Conservation (phyloP, 2,113 vertebrate genomes). For the Dolichotis patagonum region DNA sequence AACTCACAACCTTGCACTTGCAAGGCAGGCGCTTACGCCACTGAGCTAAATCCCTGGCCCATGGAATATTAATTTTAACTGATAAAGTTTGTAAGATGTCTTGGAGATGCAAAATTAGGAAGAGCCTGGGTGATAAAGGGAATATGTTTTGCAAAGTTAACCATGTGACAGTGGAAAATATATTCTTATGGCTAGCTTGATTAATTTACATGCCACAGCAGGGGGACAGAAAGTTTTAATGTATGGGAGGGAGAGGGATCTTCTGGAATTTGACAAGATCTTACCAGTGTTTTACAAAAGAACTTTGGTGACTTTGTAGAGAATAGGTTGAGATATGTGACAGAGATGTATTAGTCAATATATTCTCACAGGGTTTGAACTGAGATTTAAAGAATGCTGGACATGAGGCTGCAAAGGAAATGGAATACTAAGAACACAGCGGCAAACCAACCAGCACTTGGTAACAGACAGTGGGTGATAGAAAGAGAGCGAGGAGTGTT, state of each 20-base stretch:
- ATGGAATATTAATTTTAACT: not conserved
- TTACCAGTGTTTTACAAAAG: not conserved
- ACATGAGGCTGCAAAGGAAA: not conserved
- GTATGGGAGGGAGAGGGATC: not conserved
- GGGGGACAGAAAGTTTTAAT: not conserved
- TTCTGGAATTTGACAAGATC: not conserved
- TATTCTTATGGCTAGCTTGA: not conserved
- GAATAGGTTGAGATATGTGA: not conserved
- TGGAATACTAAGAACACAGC: not conserved
- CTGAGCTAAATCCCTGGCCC: too few relatives aligned
- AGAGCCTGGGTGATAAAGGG: not conserved
- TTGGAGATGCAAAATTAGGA: not conserved
- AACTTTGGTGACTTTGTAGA: not conserved
- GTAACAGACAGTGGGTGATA: not conserved
- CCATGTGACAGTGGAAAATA: not conserved
- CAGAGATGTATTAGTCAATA: not conserved
- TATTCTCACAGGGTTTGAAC: not conserved
- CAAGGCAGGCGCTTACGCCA: too few relatives aligned
- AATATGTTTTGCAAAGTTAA: not conserved
- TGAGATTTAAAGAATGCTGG: not conserved
- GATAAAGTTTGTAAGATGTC: not conserved
- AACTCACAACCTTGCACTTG: too few relatives aligned
- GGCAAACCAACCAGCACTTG: not conserved
- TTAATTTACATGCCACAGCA: not conserved
- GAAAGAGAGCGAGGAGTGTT: not conserved